Base-by-base conservation (phyloP, 2,888 invertebrate genomes). In the Meteorus cinctellus region DNA sequence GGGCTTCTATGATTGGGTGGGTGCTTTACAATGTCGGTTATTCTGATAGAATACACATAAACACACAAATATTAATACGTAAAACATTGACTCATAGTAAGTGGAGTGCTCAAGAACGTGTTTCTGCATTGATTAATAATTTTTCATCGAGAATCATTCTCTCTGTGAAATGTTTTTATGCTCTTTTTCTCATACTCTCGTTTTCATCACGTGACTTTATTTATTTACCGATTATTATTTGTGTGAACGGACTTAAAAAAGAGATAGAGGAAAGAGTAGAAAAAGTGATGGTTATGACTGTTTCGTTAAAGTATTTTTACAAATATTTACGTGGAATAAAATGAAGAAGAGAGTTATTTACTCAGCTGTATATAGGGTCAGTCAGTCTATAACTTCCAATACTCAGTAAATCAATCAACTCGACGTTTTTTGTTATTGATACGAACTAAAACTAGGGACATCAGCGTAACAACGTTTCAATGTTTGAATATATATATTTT, bases 371-470 rank as follows among this genome's bases (percentile, higher is more conserved):
- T 68, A 16, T 29, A 27, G 31, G 10, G 12, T n/a, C 29, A 29
- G 55, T 69, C 16, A 36, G 2, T 19, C 29, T 48, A 1, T 10
- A 68, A 29, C 48, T 68, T n/a, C 16, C 31, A 68, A 68, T 68
- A 68, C 31, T 48, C 68, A 48, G 16, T 31, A 51, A 29, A 68
- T 51, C 8, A 51, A 51, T 51, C 6, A 14, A n/a, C n/a, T 48
- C 31, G 48, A 48, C 36, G 34, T 68, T 68, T 29, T 51, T 41
- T 27, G 48, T 51, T 48, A 68, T 68, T 45, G 48, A 55, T 45
- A 45, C 48, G 19, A 45, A 68, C 29, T 68, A 31, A 68, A 68
- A 68, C 51, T 48, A 68, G 31, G 16, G 55, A 55, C 24, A 55
- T 55, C 19, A 8, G 8, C 24, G 19, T 55, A 5, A 19, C 10